phyloP scores from a whole-genome alignment of 2,888 invertebrate genomes.

The Pachymerium ferrugineum region DNA sequence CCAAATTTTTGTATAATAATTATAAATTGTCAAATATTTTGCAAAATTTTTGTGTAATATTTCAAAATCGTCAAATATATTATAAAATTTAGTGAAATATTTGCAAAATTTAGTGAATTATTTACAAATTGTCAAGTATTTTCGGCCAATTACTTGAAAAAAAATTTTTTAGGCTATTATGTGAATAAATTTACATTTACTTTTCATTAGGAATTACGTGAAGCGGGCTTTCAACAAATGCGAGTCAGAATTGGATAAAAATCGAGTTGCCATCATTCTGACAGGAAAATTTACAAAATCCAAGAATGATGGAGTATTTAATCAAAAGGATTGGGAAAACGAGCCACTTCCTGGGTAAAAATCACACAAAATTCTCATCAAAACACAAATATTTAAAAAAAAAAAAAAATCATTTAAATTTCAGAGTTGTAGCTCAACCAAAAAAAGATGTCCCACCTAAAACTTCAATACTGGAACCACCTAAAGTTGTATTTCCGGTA shows the following conservation, averaged over 20 bases:
- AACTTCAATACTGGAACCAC: neutral
- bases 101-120: too few relatives aligned
- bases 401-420: neutral
- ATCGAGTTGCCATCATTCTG: slow-evolving; percentile 87
- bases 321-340: slow-evolving; percentile 88
- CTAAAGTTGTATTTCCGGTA: neutral
- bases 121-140: too few relatives aligned
- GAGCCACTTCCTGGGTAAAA: slow-evolving; percentile 74
- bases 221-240: slow-evolving; percentile 88
- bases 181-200: neutral
- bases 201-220: slow-evolving; percentile 68
- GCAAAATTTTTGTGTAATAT: too few relatives aligned
- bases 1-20: too few relatives aligned
- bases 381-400: neutral
- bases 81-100: too few relatives aligned
- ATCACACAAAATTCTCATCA: neutral
- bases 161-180: too few relatives aligned
- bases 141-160: too few relatives aligned
- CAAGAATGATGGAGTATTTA: slow-evolving; percentile 77
- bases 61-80: too few relatives aligned
- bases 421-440: neutral
- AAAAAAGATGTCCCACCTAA: too few relatives aligned
- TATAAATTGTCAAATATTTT: too few relatives aligned
- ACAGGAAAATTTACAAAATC: slow-evolving; percentile 90
- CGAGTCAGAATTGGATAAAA: slow-evolving; percentile 78